Evolutionary conservation across 2,797 vertebrate species (phyloP), one percentile per base, ranked within the genome.

Genomic region (Lithobates pipiens): DNA sequence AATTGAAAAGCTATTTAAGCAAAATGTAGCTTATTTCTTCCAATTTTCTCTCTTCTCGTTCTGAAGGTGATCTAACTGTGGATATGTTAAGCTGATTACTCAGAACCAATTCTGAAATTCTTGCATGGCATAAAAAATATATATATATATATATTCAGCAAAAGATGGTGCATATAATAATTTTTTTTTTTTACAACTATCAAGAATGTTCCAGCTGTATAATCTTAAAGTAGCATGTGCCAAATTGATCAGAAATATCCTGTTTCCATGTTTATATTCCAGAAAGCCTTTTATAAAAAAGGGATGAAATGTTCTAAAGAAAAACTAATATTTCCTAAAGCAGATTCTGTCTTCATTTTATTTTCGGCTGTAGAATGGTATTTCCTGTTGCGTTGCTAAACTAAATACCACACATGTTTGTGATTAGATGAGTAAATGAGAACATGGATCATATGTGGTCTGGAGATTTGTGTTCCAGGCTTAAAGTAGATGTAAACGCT

Each of bases 301-400:
- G 44, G 10, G 4, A 44, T 73, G 67, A 70, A 67, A 50, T 63
- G 57, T 82, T 67, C 46, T 77, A 23, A 75, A 68, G 72, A 27
- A 42, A 15, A 9, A 8, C 1, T 16, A 27, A 23, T 70, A 29
- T 77, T 81, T 70, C 77, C 46, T 34, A 39, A 27, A 23, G 18
- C 67, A 70, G 65, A 82, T 81, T 61, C 67, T 27, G 13, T 16
- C 34, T 57, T 65, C 1, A n/a, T 21, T 29, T 90, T 86, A 0
- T 88, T 54, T 50, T 25, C 6, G 5, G 69, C 88, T 89, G 83
- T 89, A 74, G 82, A 89, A 85, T 85, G 90, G 88, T 74, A 89
- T 93, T 93, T 94, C 91, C 91, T 91, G 89, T 87, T 18, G 9
- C 83, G 63, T 87, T 85, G 82, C 86, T 92, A 86, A 88, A 32